Percentiles rank a stretch among this genome's conserved stretches.
Evolutionary conservation across 2,113 vertebrate species (phyloP).

Genomic region (Spermophilus dauricus): DNA sequence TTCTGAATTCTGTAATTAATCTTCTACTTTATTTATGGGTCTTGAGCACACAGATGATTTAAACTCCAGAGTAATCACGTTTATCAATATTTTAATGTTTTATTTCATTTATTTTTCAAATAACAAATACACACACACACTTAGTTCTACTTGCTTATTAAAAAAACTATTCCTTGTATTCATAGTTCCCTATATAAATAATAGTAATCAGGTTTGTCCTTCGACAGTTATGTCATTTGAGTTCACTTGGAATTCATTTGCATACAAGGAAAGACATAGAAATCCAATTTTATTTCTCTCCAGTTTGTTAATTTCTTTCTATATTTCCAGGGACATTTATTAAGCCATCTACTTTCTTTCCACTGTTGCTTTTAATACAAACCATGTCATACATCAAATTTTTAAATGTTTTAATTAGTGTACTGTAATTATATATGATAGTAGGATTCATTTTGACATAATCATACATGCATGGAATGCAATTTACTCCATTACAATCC

Average conservation of each 20-base stretch:
- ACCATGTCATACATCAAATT: neutral
- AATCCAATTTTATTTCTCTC: neutral
- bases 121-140: neutral
- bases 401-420: neutral
- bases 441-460: no score
- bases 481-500: no score
- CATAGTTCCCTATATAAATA: neutral
- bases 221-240: neutral
- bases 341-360: neutral
- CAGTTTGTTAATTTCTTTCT: neutral
- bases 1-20: neutral
- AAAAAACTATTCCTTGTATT: neutral
- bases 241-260: neutral
- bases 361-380: neutral
- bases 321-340: neutral
- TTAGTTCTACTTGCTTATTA: neutral
- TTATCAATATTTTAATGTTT: neutral
- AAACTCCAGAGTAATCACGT: neutral
- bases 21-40: neutral
- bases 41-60: neutral
- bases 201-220: neutral
- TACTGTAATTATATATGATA: no score
- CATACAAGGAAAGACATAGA: neutral
- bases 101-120: neutral
- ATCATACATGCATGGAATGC: no score